phyloP scores from a whole-genome alignment of 2,797 vertebrate species.

The Falco biarmicus region DNA sequence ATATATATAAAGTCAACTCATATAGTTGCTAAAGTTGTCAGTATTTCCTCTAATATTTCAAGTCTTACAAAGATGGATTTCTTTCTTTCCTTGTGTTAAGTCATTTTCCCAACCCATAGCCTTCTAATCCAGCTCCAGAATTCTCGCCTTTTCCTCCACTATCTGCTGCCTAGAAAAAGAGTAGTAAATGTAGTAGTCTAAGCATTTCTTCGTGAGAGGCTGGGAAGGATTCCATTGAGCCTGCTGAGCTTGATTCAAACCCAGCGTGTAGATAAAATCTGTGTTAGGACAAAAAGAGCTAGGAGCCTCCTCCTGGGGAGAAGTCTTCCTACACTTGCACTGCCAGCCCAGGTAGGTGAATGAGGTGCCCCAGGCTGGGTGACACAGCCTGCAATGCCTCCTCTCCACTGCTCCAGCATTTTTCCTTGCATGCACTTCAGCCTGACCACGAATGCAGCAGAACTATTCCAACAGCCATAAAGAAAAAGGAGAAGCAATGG shows the following conservation, averaged over 20 bases:
- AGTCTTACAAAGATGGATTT: neutral
- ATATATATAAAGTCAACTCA: neutral
- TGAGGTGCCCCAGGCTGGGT: neutral
- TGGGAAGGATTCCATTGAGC: neutral
- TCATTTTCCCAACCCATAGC: neutral
- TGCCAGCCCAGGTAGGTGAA: neutral
- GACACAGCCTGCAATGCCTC: neutral
- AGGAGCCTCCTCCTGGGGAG: conserved; percentile 55
- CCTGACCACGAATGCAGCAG: neutral
- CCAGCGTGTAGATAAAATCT: neutral
- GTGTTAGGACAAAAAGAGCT: neutral
- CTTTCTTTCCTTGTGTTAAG: neutral
- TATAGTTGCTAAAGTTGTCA: neutral
- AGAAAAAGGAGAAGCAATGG: neutral
- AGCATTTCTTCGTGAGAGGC: neutral
- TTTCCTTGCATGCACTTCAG: neutral
- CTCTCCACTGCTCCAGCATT: neutral
- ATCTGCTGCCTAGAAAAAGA: neutral
- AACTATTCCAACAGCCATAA: neutral
- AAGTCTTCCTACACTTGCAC: neutral
- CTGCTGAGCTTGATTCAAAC: neutral
- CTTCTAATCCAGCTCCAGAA: neutral
- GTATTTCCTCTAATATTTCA: neutral
- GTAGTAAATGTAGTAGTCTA: neutral
- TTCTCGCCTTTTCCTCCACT: neutral